Base-by-base conservation (phyloP, 2,113 vertebrate genomes). In the Oreochromis tanganicae region DNA sequence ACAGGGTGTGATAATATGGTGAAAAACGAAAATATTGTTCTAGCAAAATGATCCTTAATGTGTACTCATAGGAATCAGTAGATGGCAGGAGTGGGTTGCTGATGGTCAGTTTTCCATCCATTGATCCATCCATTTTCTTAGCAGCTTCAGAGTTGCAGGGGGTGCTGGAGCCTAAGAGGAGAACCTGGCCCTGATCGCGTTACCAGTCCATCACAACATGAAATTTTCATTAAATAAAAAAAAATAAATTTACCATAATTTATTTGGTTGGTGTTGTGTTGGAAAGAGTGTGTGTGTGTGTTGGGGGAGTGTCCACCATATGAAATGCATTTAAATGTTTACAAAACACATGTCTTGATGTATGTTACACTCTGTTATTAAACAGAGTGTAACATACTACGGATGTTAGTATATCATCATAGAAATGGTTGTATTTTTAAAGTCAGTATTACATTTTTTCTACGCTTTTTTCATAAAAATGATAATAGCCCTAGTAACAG, bases 61-160 rank as follows among this genome's bases (percentile, higher is more conserved):
- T 78, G 10, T 78, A 48, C 43, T 50, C 9, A 32, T 32, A 17
- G 71, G 43, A 75, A 85, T 91, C 93, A 93, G 81, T 83, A 94
- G 93, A 91, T 90, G 93, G 91, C 92, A 93, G 91, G 85, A 89
- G 59, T 81, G 81, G 83, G 88, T 86, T 86, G 41, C 12, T 78
- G 27, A 19, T 80, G 57, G n/a, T 83, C 50, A 63, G 29, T 14
- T 82, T 24, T 66, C 83, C 5, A 80, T n/a, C 46, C 27, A 78
- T 78, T 32, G 41, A 75, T 32, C 71, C 24, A 19, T 50, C 24
- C 43, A 75, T 75, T 50, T 41, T 79, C 10, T 59, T 59, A 57
- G 34, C 7, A 48, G 43, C 43, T 75, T 75, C 14, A 75, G 43
- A 29, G 24, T 50, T 0, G 1, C 71, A 32, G 13, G 14, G 68